Evolutionary conservation across 2,888 invertebrate genomes (phyloP).

Genomic region (Leucophora obtusa): DNA sequence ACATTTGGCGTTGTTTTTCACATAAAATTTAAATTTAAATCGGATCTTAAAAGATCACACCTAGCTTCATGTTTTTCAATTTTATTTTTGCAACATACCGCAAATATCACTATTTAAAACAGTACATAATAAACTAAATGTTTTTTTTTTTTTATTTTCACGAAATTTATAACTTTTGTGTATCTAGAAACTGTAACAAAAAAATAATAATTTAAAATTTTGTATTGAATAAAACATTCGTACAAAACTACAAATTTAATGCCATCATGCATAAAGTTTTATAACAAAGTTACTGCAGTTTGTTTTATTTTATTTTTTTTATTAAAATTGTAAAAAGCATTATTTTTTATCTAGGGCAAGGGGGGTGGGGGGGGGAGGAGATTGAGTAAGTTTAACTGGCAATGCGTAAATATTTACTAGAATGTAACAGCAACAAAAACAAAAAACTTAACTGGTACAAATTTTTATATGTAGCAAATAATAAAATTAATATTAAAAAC

Average conservation of each 20-base stretch:
- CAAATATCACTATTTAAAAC: too few relatives aligned
- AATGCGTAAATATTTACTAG: not conserved
- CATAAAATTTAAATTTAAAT: too few relatives aligned
- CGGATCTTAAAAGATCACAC: too few relatives aligned
- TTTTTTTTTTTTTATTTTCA: too few relatives aligned
- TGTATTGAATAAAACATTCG: slow-evolving; percentile 16
- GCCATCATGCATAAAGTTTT: slow-evolving; percentile 37
- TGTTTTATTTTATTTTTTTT: not conserved
- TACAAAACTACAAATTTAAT: slow-evolving; percentile 23
- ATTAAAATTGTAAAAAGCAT: slow-evolving; percentile 21
- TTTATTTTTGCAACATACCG: too few relatives aligned
- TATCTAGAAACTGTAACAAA: not conserved
- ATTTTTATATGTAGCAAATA: not conserved
- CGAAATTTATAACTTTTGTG: not conserved
- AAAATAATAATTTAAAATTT: slow-evolving; percentile 1
- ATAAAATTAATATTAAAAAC: not conserved
- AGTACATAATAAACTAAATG: too few relatives aligned
- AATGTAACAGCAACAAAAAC: not conserved
- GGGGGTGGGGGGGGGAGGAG: not conserved
- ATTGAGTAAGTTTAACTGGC: not conserved
- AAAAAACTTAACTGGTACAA: not conserved
- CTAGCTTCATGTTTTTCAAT: too few relatives aligned
- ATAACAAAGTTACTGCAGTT: slow-evolving; percentile 1
- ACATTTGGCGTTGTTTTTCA: too few relatives aligned
- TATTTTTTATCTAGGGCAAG: not conserved